Base-by-base conservation (phyloP, 2,113 vertebrate genomes). In the Trichomycterus rosablanca region DNA sequence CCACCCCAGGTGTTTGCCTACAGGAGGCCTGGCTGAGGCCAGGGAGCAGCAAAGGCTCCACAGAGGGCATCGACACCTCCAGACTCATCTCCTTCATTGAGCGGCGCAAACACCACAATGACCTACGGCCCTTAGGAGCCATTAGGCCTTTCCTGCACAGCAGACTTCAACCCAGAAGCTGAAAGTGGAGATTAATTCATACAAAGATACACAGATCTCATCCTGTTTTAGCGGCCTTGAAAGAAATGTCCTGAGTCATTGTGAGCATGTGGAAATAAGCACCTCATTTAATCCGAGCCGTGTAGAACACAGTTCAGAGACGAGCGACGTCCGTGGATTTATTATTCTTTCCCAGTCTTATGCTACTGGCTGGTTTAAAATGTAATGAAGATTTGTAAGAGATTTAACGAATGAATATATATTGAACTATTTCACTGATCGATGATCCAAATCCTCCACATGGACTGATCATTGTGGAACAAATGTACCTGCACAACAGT, bases 21-120 rank as follows among this genome's bases (percentile, higher is more conserved):
- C 93, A 94, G 85, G 94, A 97, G 80, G 80, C 86, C 63, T 98
- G 96, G 96, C 87, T 98, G 80, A 92, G 90, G 87, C 87, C 76
- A 23, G 85, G 83, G 7, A 52, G 12, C 7, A 59, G 78, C 66
- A 75, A 70, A 62, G 80, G 82, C 43, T 54, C 78, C 50, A 85
- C 83, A 34, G 84, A 87, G 43, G 89, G 87, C 84, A 86, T 98
- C 62, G 94, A 98, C 81, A 98, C 84, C 52, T 93, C 93, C 62
- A 89, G 96, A 81, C 89, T 98, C 82, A 91, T 94, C 76, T 89
- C 93, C 22, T 98, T 97, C 85, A 93, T 97, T 53, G 94, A 97
- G 86, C 83, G 95, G 79, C 91, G 96, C 83, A 97, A 94, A 86
- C 93, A 97, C 84, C 95, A 97, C 88, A 97, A 97, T 40, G 95